phyloP scores from a whole-genome alignment of 2,888 invertebrate genomes.

The Helleia helle region DNA sequence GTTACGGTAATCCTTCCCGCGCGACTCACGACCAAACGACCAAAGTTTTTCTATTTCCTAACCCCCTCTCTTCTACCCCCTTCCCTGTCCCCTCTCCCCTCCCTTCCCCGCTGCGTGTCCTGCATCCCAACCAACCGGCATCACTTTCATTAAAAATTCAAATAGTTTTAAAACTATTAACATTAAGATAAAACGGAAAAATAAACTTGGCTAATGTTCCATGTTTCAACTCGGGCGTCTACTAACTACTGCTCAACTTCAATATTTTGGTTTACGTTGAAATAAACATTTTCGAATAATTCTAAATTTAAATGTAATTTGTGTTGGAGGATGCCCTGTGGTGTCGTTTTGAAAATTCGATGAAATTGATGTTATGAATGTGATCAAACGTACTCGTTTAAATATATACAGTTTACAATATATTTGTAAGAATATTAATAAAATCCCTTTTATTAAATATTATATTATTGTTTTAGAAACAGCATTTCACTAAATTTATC shows the following conservation, averaged over 20 bases:
- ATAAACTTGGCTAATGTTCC: neutral
- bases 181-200: slow-evolving; percentile 5
- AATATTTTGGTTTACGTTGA: neutral
- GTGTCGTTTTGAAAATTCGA: no score
- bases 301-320: no score
- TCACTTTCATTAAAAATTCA: slow-evolving; percentile 1
- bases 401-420: no score
- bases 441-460: no score
- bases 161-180: slow-evolving; percentile 1
- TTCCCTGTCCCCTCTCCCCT: neutral
- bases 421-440: no score
- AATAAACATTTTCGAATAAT: no score
- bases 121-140: neutral
- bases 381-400: no score
- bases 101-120: neutral
- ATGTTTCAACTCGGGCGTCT: neutral
- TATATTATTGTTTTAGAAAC: no score
- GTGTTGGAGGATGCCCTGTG: no score
- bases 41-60: neutral
- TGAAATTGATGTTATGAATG: no score
- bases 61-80: neutral
- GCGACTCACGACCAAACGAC: slow-evolving; percentile 2
- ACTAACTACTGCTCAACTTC: neutral
- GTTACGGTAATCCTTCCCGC: slow-evolving; percentile 3
- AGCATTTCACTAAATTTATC: no score